These are phyloP conservation scores for Tyrophagus putrescentiae DNA, from an alignment of 1,140 invertebrate genomes.

Conservation along the genomic window DNA sequence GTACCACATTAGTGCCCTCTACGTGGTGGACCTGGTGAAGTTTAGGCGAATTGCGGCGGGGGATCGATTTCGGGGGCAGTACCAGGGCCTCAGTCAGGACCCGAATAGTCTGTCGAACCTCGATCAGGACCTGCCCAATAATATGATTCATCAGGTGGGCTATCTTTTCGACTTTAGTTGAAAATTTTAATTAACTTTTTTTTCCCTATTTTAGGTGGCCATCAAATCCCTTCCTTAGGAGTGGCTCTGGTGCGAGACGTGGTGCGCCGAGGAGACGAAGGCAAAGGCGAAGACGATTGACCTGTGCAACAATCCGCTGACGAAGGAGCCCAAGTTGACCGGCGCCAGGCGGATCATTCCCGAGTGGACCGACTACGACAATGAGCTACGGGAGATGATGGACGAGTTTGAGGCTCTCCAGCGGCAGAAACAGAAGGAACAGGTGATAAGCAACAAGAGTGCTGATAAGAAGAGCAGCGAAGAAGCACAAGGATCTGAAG, in stretches of 20 bases:
- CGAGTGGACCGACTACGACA: constrained; percentile 93
- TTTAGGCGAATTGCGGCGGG: constrained; percentile 96
- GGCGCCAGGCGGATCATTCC: constrained; percentile 89
- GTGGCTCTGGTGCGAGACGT: constrained; percentile 99
- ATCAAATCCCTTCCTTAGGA: constrained; percentile 98
- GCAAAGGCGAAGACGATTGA: constrained; percentile 93
- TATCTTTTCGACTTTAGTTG: background rate
- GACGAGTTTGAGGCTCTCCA: background rate
- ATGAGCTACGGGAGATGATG: constrained; percentile 64
- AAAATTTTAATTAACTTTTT: constrained; percentile 1
- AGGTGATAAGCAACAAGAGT: background rate
- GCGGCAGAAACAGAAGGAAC: background rate
- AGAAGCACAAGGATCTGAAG: too few relatives aligned
- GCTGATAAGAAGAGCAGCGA: too few relatives aligned
- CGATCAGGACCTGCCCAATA: constrained; percentile 81
- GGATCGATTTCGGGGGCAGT: constrained; percentile 86
- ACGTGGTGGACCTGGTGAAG: constrained; percentile 90
- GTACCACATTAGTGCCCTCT: constrained; percentile 92
- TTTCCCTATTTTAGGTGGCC: constrained; percentile 44
- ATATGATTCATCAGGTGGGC: constrained; percentile 88
- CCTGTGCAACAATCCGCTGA: constrained; percentile 97
- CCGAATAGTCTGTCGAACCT: constrained; percentile 91
- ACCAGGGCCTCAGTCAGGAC: constrained; percentile 89
- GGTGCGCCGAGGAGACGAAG: constrained; percentile 87
- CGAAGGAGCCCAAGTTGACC: constrained; percentile 94